These are phyloP conservation scores for Chiloscyllium plagiosum DNA, from an alignment of 2,113 vertebrate genomes.

Conservation along the genomic window DNA sequence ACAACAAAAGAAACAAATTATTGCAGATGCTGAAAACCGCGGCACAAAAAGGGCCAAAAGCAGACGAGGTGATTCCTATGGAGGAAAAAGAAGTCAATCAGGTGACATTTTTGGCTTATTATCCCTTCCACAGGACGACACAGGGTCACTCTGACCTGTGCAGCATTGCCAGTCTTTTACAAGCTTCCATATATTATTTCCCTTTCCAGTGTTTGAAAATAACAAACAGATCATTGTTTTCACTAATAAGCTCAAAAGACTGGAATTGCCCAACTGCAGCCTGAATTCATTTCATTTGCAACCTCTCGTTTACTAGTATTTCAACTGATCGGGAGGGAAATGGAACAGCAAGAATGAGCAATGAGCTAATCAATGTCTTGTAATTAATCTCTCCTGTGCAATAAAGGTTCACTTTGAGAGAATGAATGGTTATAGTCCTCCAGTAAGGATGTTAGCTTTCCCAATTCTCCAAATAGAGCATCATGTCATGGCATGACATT, in stretches of 20 bases:
- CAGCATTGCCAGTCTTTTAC: neutral
- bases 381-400: neutral
- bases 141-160: neutral
- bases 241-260: neutral
- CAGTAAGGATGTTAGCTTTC: neutral
- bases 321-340: neutral
- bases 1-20: neutral
- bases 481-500: neutral
- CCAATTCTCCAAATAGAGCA: neutral
- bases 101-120: neutral
- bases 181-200: neutral
- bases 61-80: neutral
- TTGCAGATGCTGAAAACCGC: neutral
- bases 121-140: neutral
- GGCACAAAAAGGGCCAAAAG: neutral
- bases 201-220: neutral
- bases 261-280: neutral
- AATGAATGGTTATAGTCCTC: neutral
- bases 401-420: neutral
- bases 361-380: neutral
- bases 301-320: neutral
- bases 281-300: neutral
- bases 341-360: neutral
- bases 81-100: neutral
- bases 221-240: neutral